Percentiles rank a stretch among this genome's conserved stretches.
These are phyloP conservation scores for Laticauda laticaudata DNA, from an alignment of 2,113 vertebrate species.

Conservation along the genomic window DNA sequence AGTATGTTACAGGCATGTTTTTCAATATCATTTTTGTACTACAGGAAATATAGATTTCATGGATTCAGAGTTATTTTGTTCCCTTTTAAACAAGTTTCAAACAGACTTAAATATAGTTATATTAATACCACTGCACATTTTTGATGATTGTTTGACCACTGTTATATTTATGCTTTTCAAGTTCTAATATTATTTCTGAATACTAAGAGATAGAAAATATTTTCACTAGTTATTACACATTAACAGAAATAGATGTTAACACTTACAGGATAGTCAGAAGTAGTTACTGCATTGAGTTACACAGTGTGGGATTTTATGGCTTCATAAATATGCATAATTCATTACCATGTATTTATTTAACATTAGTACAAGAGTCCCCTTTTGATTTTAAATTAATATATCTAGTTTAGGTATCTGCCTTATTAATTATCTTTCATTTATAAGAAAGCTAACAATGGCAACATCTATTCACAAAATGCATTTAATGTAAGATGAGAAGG, in stretches of 20 bases:
- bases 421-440: background rate
- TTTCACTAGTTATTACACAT: constrained; percentile 27
- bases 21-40: background rate
- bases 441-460: background rate
- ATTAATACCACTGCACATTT: constrained; percentile 4
- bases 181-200: constrained; percentile 8
- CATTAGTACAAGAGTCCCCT: background rate
- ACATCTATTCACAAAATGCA: background rate
- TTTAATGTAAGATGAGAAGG: background rate
- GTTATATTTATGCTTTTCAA: background rate
- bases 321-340: background rate
- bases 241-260: constrained; percentile 30
- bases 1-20: background rate
- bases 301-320: background rate
- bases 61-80: background rate
- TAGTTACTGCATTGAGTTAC: background rate
- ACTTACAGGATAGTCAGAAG: constrained; percentile 26
- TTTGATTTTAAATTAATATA: background rate
- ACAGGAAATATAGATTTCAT: background rate
- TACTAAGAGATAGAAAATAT: constrained; percentile 15
- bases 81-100: background rate
- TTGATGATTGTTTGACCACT: background rate
- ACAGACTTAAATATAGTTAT: background rate
- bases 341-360: background rate
- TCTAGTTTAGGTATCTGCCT: background rate